phyloP scores from a whole-genome alignment of 2,113 vertebrate genomes.

The Datnioides undecimradiatus region DNA sequence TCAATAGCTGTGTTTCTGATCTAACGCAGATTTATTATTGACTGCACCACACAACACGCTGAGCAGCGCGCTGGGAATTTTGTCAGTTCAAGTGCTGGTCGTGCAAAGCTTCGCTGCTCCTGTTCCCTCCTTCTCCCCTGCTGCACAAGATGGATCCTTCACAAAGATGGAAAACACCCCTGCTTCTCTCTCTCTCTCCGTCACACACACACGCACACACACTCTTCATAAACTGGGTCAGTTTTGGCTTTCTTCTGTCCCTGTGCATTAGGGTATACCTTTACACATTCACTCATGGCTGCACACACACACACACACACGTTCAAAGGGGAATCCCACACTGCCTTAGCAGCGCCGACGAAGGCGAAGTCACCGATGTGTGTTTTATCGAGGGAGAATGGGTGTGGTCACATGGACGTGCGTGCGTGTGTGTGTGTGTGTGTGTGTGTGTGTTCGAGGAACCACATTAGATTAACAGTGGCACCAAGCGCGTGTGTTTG shows the following conservation, averaged over 20 bases:
- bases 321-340: conserved; percentile 71
- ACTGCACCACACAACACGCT: neutral
- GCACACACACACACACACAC: conserved; percentile 14
- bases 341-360: neutral
- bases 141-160: conserved; percentile 78
- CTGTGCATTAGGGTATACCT: conserved; percentile 59
- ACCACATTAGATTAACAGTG: conserved; percentile 18
- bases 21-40: neutral
- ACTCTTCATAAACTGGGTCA: conserved; percentile 69
- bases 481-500: conserved; percentile 1
- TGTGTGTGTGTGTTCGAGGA: conserved; percentile 17
- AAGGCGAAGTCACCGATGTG: conserved; percentile 21
- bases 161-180: conserved; percentile 70
- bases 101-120: conserved; percentile 31
- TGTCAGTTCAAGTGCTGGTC: conserved; percentile 27
- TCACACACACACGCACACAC: neutral
- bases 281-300: conserved; percentile 35
- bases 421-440: conserved; percentile 9
- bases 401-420: conserved; percentile 53
- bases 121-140: conserved; percentile 45
- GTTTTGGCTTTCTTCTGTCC: conserved; percentile 32
- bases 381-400: conserved; percentile 19
- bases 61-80: conserved; percentile 25
- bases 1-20: neutral
- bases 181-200: conserved; percentile 11